These are phyloP conservation scores for Spisula solida DNA, from an alignment of 2,888 invertebrate genomes.

Conservation along the genomic window DNA sequence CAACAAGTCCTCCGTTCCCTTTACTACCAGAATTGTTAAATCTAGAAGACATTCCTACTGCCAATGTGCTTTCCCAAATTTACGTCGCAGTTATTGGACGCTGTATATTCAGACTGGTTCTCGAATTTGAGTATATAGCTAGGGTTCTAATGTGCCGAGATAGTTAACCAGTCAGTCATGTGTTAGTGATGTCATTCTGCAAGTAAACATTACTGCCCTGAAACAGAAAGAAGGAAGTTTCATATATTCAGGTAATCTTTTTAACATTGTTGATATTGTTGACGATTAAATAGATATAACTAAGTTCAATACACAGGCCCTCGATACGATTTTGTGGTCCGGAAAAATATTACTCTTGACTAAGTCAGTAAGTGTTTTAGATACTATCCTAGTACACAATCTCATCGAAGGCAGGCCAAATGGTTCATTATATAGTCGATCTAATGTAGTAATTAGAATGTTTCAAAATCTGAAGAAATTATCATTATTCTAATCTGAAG, in stretches of 20 bases:
- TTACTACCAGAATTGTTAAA: not conserved
- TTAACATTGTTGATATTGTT: too few relatives aligned
- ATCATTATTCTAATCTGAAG: too few relatives aligned
- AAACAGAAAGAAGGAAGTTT: constrained; percentile 21
- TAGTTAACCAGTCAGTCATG: constrained; percentile 63
- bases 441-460: too few relatives aligned
- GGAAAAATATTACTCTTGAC: too few relatives aligned
- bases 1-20: not conserved
- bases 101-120: constrained; percentile 26
- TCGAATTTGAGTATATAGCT: not conserved
- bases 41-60: constrained; percentile 27
- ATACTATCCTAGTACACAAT: too few relatives aligned
- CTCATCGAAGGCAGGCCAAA: too few relatives aligned
- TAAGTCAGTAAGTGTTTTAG: too few relatives aligned
- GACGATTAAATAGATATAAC: too few relatives aligned
- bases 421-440: too few relatives aligned
- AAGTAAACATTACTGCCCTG: constrained; percentile 55
- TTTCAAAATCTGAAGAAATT: too few relatives aligned
- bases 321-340: too few relatives aligned
- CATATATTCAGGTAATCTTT: not conserved
- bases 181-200: constrained; percentile 67
- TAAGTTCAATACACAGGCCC: too few relatives aligned
- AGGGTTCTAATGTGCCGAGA: not conserved
- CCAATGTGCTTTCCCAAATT: constrained; percentile 4
- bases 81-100: not conserved